A percentile compares a stretch with the other conserved stretches of the same genome.
Conservation (phyloP, 2,888 invertebrate genomes). For the Melanostoma scalare region DNA sequence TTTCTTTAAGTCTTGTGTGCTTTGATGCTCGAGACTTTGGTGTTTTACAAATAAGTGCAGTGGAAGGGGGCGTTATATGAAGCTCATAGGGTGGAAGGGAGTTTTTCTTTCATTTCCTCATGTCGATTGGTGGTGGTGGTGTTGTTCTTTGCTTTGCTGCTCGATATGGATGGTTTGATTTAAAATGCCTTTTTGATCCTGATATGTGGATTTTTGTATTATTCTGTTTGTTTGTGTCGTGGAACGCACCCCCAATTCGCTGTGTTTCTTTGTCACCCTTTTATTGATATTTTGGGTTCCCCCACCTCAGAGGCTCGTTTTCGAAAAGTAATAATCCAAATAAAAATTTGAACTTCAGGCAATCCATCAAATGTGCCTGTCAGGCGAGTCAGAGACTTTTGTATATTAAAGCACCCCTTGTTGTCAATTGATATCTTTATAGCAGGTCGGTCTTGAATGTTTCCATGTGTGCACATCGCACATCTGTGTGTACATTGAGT, state of each 20-base stretch:
- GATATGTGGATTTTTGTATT: conserved; percentile 8
- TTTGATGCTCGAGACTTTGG: neutral
- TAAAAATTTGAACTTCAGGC: conserved; percentile 50
- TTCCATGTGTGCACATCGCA: conserved; percentile 60
- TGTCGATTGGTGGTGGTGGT: conserved; percentile 24
- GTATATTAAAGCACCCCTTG: conserved; percentile 43
- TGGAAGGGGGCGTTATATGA: conserved; percentile 9
- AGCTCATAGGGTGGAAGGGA: conserved; percentile 18
- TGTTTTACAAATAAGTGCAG: conserved; percentile 6
- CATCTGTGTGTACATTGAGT: conserved; percentile 62
- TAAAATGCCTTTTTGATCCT: conserved; percentile 38
- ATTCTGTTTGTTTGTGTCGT: neutral
- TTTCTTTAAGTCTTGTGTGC: neutral
- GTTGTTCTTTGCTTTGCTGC: conserved; percentile 39
- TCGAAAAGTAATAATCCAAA: conserved; percentile 47
- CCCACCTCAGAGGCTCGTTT: neutral
- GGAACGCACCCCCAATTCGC: neutral
- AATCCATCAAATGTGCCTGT: conserved; percentile 59
- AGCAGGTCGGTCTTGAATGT: conserved; percentile 30
- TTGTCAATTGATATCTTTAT: conserved; percentile 62
- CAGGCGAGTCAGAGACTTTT: conserved; percentile 26
- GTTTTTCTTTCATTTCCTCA: conserved; percentile 27
- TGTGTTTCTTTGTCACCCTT: conserved; percentile 37
- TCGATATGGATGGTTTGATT: conserved; percentile 52
- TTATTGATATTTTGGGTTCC: conserved; percentile 38